Conservation (phyloP, 2,113 vertebrate genomes). For the Coreoperca whiteheadi region DNA sequence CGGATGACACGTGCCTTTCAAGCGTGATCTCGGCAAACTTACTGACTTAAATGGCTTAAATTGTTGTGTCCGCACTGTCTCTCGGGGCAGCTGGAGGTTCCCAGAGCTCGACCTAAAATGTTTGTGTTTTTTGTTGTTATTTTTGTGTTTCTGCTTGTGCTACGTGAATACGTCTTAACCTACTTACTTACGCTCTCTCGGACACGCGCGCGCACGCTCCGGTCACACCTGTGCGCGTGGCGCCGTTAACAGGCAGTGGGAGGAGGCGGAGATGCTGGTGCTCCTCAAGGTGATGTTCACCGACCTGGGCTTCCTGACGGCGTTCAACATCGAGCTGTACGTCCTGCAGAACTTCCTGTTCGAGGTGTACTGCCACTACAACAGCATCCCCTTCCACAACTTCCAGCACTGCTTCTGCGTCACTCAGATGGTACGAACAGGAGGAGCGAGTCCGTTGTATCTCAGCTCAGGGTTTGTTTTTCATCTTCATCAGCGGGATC, state of each 20-base stretch:
- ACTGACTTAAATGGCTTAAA: too few species aligned
- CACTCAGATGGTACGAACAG: constrained; percentile 69
- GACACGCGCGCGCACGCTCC: neutral
- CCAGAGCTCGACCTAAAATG: too few species aligned
- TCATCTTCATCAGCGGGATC: too few species aligned
- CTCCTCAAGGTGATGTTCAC: constrained; percentile 82
- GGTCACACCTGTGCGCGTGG: neutral
- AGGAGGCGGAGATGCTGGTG: constrained; percentile 81
- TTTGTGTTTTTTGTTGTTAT: too few species aligned
- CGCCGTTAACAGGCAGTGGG: constrained; percentile 77
- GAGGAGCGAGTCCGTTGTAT: too few species aligned
- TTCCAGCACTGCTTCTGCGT: constrained; percentile 78
- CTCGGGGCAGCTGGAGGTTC: too few species aligned
- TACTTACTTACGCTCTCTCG: neutral
- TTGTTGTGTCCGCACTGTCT: too few species aligned
- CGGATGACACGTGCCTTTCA: neutral
- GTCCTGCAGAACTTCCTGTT: constrained; percentile 81
- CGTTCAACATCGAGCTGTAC: constrained; percentile 73
- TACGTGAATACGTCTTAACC: too few species aligned
- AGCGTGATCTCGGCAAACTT: too few species aligned
- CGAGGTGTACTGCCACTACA: constrained; percentile 79
- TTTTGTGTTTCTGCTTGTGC: too few species aligned
- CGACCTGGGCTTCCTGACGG: constrained; percentile 77
- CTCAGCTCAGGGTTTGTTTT: too few species aligned
- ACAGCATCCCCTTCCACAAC: constrained; percentile 84